Conservation (phyloP, 2,797 vertebrate species). For the Acanthis flammea region DNA sequence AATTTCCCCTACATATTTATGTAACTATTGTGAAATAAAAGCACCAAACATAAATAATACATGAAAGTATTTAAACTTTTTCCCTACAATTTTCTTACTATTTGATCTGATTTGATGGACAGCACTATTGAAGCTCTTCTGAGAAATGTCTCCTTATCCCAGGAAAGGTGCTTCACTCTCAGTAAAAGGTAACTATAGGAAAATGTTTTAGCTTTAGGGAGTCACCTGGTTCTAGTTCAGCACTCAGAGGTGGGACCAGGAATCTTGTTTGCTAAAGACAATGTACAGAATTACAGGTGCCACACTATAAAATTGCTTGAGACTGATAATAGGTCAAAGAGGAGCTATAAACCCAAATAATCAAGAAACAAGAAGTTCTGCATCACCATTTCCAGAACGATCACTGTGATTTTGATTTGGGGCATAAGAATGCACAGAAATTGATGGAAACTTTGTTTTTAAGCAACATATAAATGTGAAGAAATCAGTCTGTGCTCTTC, state of each 20-base stretch:
- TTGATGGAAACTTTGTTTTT: background rate
- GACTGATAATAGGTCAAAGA: background rate
- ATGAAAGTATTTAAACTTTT: background rate
- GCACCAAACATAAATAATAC: background rate
- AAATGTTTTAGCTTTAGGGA: background rate
- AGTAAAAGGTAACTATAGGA: background rate
- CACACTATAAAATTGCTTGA: background rate
- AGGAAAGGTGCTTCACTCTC: background rate
- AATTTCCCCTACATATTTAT: slow-evolving; percentile 13
- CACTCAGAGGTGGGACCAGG: background rate
- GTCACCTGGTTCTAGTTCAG: background rate
- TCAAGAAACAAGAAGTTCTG: background rate
- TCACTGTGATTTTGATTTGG: background rate
- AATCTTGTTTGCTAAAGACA: background rate
- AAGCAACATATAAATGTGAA: background rate
- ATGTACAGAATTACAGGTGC: background rate
- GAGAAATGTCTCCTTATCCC: background rate
- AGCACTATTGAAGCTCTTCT: background rate
- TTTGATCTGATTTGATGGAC: background rate
- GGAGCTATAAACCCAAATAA: background rate
- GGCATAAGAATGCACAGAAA: background rate
- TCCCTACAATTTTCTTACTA: background rate
- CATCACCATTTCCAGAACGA: background rate
- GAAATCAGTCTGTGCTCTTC: background rate
- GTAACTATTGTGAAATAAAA: background rate